Base-by-base conservation (phyloP, 2,888 invertebrate species). In the Ochropleura plecta region DNA sequence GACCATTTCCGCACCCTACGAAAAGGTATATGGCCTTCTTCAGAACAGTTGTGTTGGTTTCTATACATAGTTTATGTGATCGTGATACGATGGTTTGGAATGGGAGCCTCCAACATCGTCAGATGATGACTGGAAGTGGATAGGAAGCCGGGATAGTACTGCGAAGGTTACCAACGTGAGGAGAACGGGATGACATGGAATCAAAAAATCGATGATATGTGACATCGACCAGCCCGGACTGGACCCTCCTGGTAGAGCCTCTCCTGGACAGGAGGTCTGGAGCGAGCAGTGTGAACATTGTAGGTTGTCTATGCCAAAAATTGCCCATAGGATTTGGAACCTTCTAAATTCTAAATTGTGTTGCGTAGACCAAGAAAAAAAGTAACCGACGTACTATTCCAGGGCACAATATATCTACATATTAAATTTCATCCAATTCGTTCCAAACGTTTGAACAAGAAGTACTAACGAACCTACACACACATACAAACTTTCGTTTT, bases 21-120 rank as follows among this genome's bases (percentile, higher is more conserved):
- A 40, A 30, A 62, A 49, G 10, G 30, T 5, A 55, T 42, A 68
- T 62, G 57, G 51, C 57, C 65, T 69, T 63, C 48, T 20, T 48
- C 51, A 53, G 44, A n/a, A 30, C 18, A n/a, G n/a, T 46, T 30
- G 18, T 44, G 51, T 70, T 44, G 20, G 16, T 67, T 70, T 49
- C 14, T 42, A 71, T 76, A 62, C 60, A 80, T 77, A 72, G 62
- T 69, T 71, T 51, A 76, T 68, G 12, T 64, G 57, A 46, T 14
- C 42, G 12, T 68, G 44, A 69, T 51, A 14, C 40, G 46, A 49
- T 60, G 40, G 8, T 18, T n/a, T 20, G 30, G 30, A 30, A 30
- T 30, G 30, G 30, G 30, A 20, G 14, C 14, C 46, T 6, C 46
- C 12, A 18, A 70, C 20, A 68, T 40, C 4, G 12, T 4, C 6